A percentile compares a stretch with the other conserved stretches of the same genome.
Conservation (phyloP, 1,140 invertebrate species). For the Penaeus vannamei region DNA sequence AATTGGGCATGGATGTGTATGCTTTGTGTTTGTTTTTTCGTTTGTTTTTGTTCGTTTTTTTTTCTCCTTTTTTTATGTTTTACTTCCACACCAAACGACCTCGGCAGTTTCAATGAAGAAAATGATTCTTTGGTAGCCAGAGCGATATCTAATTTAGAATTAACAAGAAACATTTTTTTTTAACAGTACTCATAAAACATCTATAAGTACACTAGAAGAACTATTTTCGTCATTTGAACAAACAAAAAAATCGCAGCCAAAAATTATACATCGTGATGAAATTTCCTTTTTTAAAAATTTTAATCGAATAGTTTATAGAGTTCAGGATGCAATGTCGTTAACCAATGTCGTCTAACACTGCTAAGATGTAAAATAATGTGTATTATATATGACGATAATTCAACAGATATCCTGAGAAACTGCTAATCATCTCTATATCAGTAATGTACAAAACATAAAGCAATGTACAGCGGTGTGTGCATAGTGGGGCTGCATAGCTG, state of each 20-base stretch:
- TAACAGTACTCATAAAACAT: conserved; percentile 42
- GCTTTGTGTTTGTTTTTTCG: no score
- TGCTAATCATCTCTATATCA: conserved; percentile 19
- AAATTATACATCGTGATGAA: neutral
- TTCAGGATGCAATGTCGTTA: neutral
- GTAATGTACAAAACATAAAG: conserved; percentile 42
- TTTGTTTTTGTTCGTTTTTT: no score
- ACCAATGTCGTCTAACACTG: neutral
- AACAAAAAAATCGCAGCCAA: no score
- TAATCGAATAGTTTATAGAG: neutral
- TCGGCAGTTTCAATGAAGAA: conserved; percentile 21
- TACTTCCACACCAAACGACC: conserved; percentile 23
- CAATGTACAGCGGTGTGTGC: conserved; percentile 44
- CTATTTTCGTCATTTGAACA: neutral
- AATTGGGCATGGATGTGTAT: no score
- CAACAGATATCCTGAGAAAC: conserved; percentile 48
- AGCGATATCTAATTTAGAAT: conserved; percentile 38
- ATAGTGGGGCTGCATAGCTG: conserved; percentile 58
- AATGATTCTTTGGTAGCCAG: conserved; percentile 43
- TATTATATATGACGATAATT: neutral
- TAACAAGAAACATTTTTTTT: conserved; percentile 23
- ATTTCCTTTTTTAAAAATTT: neutral
- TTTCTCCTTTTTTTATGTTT: no score
- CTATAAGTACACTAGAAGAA: conserved; percentile 49
- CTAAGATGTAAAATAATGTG: conserved; percentile 3